Evolutionary conservation across 2,888 invertebrate genomes (phyloP).

Genomic region (Nesidiocoris tenuis): DNA sequence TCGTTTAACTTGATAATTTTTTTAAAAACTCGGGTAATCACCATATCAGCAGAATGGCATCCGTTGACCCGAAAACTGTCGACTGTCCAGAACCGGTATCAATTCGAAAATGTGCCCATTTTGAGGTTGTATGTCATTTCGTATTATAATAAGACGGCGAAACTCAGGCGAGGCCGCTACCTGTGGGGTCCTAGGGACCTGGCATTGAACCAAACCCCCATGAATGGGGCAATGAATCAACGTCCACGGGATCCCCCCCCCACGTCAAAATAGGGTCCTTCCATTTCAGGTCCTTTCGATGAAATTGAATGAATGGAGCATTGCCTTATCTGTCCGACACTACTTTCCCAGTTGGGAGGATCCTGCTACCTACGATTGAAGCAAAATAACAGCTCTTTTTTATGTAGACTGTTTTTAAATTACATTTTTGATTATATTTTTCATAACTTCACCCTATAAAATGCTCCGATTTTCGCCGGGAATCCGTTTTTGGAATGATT

Average conservation of each 20-base stretch:
- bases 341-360: too few relatives aligned
- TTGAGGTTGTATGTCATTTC: background rate
- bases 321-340: background rate
- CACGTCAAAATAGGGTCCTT: background rate
- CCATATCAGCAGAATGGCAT: too few relatives aligned
- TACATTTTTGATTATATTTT: too few relatives aligned
- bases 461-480: too few relatives aligned
- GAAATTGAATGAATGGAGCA: conserved; percentile 5
- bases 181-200: conserved; percentile 32
- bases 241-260: conserved; percentile 15
- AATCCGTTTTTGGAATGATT: too few relatives aligned
- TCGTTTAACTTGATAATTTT: too few relatives aligned
- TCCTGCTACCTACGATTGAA: too few relatives aligned
- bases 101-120: background rate
- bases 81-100: background rate
- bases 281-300: conserved; percentile 4
- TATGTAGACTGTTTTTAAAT: too few relatives aligned
- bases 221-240: conserved; percentile 42
- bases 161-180: conserved; percentile 17
- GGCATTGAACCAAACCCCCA: conserved; percentile 34
- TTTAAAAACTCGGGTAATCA: too few relatives aligned
- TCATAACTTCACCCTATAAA: too few relatives aligned
- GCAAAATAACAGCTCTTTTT: too few relatives aligned
- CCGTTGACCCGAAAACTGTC: too few relatives aligned
- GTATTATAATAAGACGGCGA: background rate